Evolutionary conservation across 1,140 invertebrate species (phyloP).

Genomic region (Zeugodacus cucurbitae): DNA sequence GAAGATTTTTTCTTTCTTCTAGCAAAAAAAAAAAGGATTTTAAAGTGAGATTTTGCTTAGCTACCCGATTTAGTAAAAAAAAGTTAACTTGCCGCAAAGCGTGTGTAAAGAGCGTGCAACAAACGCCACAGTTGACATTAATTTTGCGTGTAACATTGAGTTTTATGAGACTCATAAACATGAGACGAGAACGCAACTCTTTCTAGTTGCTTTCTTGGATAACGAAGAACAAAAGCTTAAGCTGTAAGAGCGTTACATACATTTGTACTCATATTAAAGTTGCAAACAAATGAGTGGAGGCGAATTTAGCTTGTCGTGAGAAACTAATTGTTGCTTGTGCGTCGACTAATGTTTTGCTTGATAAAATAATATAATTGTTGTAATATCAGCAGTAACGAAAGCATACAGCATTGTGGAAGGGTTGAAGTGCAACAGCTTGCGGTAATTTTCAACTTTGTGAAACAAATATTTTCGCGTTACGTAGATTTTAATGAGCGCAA

Average conservation of each 20-base stretch:
- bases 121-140: constrained; percentile 52
- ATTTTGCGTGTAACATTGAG: constrained; percentile 64
- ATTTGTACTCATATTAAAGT: not conserved
- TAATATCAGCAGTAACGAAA: not conserved
- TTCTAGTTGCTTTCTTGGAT: not conserved
- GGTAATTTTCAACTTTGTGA: constrained; percentile 43
- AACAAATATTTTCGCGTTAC: constrained; percentile 13
- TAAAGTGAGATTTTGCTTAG: not conserved
- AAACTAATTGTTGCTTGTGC: constrained; percentile 60
- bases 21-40: too few species aligned
- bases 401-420: not conserved
- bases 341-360: constrained; percentile 50
- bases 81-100: not conserved
- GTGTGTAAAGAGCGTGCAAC: not conserved
- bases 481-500: constrained; percentile 28
- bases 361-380: constrained; percentile 31
- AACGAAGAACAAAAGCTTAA: not conserved
- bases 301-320: not conserved
- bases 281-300: constrained; percentile 48
- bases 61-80: not conserved
- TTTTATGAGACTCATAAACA: constrained; percentile 65
- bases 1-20: too few species aligned
- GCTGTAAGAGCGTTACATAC: not conserved
- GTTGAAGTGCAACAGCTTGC: constrained; percentile 43
- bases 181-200: constrained; percentile 44